Evolutionary conservation across 2,888 invertebrate genomes (phyloP), one percentile per base, ranked within the genome.

Genomic region (Euzetes globulus): DNA sequence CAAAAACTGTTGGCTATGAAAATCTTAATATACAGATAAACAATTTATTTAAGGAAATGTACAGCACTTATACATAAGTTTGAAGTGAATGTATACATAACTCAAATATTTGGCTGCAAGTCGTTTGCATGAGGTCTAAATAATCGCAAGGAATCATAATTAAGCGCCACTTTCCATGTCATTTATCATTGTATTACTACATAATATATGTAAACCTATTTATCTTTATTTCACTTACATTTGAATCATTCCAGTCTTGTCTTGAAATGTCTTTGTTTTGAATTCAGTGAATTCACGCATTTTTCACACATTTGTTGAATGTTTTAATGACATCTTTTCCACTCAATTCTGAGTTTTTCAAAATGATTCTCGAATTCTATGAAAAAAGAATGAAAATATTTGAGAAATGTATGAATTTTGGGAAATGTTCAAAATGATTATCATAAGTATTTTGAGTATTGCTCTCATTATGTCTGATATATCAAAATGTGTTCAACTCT

Each of bases 141-240:
- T 58, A 65, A 65, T 65, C n/a, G 37, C 15, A 19, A 22, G 6
- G 37, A 37, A 33, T 65, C 37, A 70, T 47, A 70, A 70, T 70
- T 70, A 70, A 70, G 70, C 70, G 19, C 25, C 17, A 70, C 70
- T 45, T 47, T 58, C 45, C 25, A 17, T 70, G 47, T 70, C 70
- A 70, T 70, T 47, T 47, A 70, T 70, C 70, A 70, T 45, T 47
- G 65, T 65, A 65, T 65, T 41, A 27, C 9, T 37, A 22, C 58
- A 37, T 65, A 29, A 29, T 27, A 65, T 65, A 37, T 37, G n/a
- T 65, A 37, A 65, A 60, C 19, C 15, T 41, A 65, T 65, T 65
- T 65, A 22, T 65, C 37, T 37, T 65, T n/a, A 60, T 60, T 60
- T 60, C 25, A 65, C 58, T 58, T 29, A 58, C 58, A 58, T 58